Conservation (phyloP, 2,888 invertebrate species). For the Petrolisthes cinctipes region DNA sequence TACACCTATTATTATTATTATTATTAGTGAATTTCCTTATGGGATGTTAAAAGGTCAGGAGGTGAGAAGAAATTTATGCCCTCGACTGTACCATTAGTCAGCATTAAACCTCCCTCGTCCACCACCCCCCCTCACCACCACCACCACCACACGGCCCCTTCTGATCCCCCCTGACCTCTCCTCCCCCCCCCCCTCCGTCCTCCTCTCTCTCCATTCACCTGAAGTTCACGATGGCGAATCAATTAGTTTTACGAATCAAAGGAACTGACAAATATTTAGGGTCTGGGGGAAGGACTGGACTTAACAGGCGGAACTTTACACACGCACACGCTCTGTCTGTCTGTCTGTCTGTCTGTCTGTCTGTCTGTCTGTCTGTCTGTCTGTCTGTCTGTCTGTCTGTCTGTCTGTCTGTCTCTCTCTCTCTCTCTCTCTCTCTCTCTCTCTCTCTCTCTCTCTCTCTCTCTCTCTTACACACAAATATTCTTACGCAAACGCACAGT, state of each 20-base stretch:
- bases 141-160: not conserved
- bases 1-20: too few relatives aligned
- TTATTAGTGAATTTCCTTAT: too few relatives aligned
- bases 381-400: not conserved
- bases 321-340: not conserved
- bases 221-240: constrained; percentile 28
- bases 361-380: not conserved
- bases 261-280: constrained; percentile 44
- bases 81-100: constrained; percentile 23
- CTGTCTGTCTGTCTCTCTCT: not conserved
- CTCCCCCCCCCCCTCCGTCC: not conserved
- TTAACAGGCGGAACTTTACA: not conserved
- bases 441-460: not conserved
- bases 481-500: not conserved
- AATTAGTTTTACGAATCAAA: constrained; percentile 42
- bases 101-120: constrained; percentile 6
- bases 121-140: not conserved
- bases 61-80: too few relatives aligned
- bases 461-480: not conserved
- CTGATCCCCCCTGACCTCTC: not conserved
- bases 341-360: not conserved
- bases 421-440: not conserved
- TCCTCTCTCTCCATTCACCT: not conserved
- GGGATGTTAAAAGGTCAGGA: too few relatives aligned
- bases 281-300: not conserved